These are phyloP conservation scores for Pharmacophagus antenor DNA, from an alignment of 2,888 invertebrate genomes.

Conservation along the genomic window DNA sequence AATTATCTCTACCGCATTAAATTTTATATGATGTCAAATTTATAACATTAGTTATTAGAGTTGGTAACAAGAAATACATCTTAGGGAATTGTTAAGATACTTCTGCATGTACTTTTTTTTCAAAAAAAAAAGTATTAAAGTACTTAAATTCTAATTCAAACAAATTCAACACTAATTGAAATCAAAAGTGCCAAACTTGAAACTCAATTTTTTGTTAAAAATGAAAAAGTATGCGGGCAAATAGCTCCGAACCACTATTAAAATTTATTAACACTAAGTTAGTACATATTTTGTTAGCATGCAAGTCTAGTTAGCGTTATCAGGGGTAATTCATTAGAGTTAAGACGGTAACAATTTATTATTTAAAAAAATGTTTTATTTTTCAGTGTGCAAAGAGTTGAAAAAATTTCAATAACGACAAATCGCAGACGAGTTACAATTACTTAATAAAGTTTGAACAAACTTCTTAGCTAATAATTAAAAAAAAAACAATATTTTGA, in stretches of 20 bases:
- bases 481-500: neutral
- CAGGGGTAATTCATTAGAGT: constrained; percentile 8
- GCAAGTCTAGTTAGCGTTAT: constrained; percentile 22
- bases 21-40: too few species aligned
- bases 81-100: too few species aligned
- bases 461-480: too few species aligned
- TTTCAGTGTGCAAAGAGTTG: constrained; percentile 8
- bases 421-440: neutral
- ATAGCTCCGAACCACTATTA: constrained; percentile 5
- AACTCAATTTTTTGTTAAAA: neutral
- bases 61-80: too few species aligned
- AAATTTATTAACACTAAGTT: constrained; percentile 23
- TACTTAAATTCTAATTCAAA: too few species aligned
- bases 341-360: neutral
- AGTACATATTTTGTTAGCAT: constrained; percentile 20
- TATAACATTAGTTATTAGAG: too few species aligned
- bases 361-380: constrained; percentile 2
- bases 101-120: too few species aligned
- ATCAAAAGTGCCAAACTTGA: neutral
- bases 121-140: too few species aligned
- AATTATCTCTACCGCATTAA: too few species aligned
- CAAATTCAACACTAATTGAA: neutral
- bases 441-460: neutral
- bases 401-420: neutral
- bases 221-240: constrained; percentile 8